Percentiles rank a stretch among this genome's conserved stretches.
These are phyloP conservation scores for Euglossa dilemma DNA, from an alignment of 1,140 invertebrate genomes.

Conservation along the genomic window DNA sequence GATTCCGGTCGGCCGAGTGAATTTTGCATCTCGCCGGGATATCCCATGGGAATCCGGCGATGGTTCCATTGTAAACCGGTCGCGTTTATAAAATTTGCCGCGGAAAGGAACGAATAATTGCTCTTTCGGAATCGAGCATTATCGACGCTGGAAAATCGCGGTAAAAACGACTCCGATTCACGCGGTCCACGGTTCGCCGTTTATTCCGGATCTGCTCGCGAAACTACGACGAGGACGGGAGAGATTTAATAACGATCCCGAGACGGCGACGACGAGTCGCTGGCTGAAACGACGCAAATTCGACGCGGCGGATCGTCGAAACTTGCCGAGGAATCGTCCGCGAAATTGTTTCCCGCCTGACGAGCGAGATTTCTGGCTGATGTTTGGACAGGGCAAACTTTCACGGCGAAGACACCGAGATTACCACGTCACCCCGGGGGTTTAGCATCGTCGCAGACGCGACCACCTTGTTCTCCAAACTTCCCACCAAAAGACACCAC, in stretches of 20 bases:
- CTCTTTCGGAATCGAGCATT: too few species aligned
- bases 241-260: neutral
- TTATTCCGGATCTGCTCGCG: too few species aligned
- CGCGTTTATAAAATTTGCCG: neutral
- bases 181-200: too few species aligned
- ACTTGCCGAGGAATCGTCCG: neutral
- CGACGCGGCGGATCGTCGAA: neutral
- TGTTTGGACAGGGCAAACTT: constrained; percentile 31
- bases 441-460: constrained; percentile 20
- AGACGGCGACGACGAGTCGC: neutral
- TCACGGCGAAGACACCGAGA: constrained; percentile 4
- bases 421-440: constrained; percentile 36
- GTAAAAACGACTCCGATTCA: neutral
- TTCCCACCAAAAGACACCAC: constrained; percentile 22
- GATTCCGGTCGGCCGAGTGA: neutral
- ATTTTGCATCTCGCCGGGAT: neutral
- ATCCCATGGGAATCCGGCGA: neutral
- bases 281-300: neutral
- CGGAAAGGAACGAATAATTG: too few species aligned
- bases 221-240: neutral
- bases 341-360: neutral
- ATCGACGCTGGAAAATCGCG: too few species aligned
- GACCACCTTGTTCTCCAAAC: constrained; percentile 19
- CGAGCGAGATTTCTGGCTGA: neutral
- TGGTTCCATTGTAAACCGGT: too few species aligned